Evolutionary conservation across 2,797 vertebrate genomes (phyloP).

Genomic region (Malurus splendens): DNA sequence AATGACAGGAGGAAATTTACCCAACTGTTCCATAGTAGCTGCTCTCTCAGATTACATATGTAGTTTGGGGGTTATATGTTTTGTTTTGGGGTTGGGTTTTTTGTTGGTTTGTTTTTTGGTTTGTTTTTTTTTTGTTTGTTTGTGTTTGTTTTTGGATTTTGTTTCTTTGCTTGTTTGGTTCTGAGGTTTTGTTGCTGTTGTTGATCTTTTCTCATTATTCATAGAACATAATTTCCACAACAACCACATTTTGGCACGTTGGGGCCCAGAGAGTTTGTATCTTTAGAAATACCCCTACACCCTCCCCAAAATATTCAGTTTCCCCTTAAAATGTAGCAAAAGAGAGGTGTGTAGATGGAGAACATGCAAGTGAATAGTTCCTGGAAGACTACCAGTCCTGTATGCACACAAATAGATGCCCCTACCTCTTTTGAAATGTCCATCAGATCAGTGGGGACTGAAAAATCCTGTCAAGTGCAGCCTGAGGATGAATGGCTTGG

Average conservation of each 20-base stretch:
- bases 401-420: fast-evolving
- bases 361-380: background rate
- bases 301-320: background rate
- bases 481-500: background rate
- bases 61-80: background rate
- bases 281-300: background rate
- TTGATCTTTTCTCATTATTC: background rate
- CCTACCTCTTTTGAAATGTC: background rate
- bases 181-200: background rate
- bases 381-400: background rate
- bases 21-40: background rate
- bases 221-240: background rate
- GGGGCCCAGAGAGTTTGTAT: background rate
- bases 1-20: background rate
- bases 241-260: background rate
- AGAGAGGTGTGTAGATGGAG: background rate
- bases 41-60: background rate
- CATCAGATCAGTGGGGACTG: background rate
- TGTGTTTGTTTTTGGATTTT: background rate
- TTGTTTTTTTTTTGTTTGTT: background rate
- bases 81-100: background rate
- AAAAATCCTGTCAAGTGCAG: background rate
- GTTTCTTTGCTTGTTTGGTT: background rate
- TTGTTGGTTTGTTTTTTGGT: background rate
- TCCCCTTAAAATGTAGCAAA: background rate